These are phyloP conservation scores for Dryocosmus kuriphilus DNA, from an alignment of 2,888 invertebrate genomes.

Conservation along the genomic window DNA sequence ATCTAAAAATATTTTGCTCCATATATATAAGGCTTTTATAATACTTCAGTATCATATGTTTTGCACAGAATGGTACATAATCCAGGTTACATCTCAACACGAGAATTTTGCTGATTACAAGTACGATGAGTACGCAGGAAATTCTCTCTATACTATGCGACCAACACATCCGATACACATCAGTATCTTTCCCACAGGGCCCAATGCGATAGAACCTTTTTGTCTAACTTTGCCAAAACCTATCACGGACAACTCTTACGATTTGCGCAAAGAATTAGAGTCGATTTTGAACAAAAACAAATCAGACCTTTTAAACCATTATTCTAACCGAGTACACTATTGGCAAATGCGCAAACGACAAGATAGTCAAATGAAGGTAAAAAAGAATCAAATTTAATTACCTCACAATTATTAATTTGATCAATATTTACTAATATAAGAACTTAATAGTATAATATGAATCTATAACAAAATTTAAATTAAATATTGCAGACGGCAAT, in stretches of 20 bases:
- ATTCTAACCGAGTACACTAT: slow-evolving; percentile 65
- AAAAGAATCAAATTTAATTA: slow-evolving; percentile 33
- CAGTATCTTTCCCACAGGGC: slow-evolving; percentile 69
- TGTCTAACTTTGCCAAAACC: slow-evolving; percentile 70
- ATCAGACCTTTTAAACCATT: slow-evolving; percentile 66
- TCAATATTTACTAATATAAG: background rate
- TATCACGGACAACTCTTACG: slow-evolving; percentile 61
- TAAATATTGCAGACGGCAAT: slow-evolving; percentile 79
- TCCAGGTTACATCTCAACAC: slow-evolving; percentile 71
- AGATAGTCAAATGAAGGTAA: slow-evolving; percentile 71
- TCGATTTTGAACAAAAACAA: slow-evolving; percentile 66
- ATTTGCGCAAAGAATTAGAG: slow-evolving; percentile 70
- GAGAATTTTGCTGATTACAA: slow-evolving; percentile 54
- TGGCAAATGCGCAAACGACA: slow-evolving; percentile 73
- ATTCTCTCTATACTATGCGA: slow-evolving; percentile 54
- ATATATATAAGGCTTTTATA: too few species aligned
- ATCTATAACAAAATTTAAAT: too few species aligned
- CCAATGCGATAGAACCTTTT: slow-evolving; percentile 64
- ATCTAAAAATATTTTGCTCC: too few species aligned
- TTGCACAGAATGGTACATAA: slow-evolving; percentile 71
- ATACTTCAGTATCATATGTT: slow-evolving; percentile 12
- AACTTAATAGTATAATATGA: background rate
- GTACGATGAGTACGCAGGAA: slow-evolving; percentile 41
- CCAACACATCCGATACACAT: slow-evolving; percentile 68
- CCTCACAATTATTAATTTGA: background rate